Conservation (phyloP, 1,140 invertebrate genomes). For the Paracyclopina nana region DNA sequence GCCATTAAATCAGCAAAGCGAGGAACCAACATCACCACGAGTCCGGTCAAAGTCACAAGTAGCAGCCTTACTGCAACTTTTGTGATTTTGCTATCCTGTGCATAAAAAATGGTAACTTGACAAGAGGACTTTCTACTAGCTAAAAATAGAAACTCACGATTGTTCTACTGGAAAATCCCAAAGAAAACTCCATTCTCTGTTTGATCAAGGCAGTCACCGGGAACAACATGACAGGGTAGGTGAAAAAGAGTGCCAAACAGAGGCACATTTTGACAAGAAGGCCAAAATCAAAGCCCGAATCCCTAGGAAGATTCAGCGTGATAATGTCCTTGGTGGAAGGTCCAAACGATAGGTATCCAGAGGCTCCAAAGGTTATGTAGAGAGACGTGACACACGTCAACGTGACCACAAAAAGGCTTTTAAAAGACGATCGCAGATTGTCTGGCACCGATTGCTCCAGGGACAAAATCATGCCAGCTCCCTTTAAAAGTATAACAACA, state of each 20-base stretch:
- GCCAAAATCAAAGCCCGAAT: slow-evolving; percentile 26
- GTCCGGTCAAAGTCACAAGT: slow-evolving; percentile 20
- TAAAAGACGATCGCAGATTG: slow-evolving; percentile 26
- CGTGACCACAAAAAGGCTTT: slow-evolving; percentile 26
- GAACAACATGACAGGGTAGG: slow-evolving; percentile 32
- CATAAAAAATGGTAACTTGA: too few species aligned
- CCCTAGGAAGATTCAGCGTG: slow-evolving; percentile 29
- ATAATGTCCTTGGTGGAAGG: slow-evolving; percentile 30
- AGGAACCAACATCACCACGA: slow-evolving; percentile 29
- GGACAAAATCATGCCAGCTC: slow-evolving; percentile 31
- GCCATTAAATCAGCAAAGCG: slow-evolving; percentile 32
- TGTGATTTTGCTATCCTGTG: too few species aligned
- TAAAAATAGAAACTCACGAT: too few species aligned
- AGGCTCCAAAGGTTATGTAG: slow-evolving; percentile 30
- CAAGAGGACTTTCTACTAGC: too few species aligned
- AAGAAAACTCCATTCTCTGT: slow-evolving; percentile 22
- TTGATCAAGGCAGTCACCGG: slow-evolving; percentile 29
- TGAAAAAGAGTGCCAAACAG: slow-evolving; percentile 30
- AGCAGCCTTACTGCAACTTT: too few species aligned
- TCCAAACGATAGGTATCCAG: slow-evolving; percentile 28
- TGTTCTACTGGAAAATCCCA: not conserved
- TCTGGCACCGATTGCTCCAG: slow-evolving; percentile 28
- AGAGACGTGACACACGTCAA: slow-evolving; percentile 28
- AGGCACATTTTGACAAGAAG: slow-evolving; percentile 29
- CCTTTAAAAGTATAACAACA: slow-evolving; percentile 20